phyloP scores from a whole-genome alignment of 2,113 vertebrate species.

The Mus musculus region GRCm39 chr6:52161001-52161500 shows the following conservation, averaged over 20 bases:
- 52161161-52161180: slow-evolving; percentile 86
- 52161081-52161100: slow-evolving; percentile 54
- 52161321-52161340: slow-evolving; percentile 54
- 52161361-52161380: not conserved
- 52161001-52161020: slow-evolving; percentile 62
- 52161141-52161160: slow-evolving; percentile 87
- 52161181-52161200: slow-evolving; percentile 88
- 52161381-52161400: slow-evolving; percentile 11
- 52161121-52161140: slow-evolving; percentile 84
- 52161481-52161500: slow-evolving; percentile 41
- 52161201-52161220: slow-evolving; percentile 86
- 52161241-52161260: slow-evolving; percentile 83
- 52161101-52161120: slow-evolving; percentile 5
- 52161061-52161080: slow-evolving; percentile 25
- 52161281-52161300: slow-evolving; percentile 73
- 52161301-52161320: slow-evolving; percentile 72
- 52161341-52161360: not conserved
- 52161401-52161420: slow-evolving; percentile 18
- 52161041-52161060: not conserved
- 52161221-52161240: slow-evolving; percentile 85
- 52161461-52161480: slow-evolving; percentile 12
- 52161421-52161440: not conserved
- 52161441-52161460: not conserved
- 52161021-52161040: slow-evolving; percentile 23
- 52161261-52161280: slow-evolving; percentile 68